A percentile compares a stretch with the other conserved stretches of the same genome.
Conservation (phyloP, 2,888 invertebrate genomes). For the Drosophila tripunctata region DNA sequence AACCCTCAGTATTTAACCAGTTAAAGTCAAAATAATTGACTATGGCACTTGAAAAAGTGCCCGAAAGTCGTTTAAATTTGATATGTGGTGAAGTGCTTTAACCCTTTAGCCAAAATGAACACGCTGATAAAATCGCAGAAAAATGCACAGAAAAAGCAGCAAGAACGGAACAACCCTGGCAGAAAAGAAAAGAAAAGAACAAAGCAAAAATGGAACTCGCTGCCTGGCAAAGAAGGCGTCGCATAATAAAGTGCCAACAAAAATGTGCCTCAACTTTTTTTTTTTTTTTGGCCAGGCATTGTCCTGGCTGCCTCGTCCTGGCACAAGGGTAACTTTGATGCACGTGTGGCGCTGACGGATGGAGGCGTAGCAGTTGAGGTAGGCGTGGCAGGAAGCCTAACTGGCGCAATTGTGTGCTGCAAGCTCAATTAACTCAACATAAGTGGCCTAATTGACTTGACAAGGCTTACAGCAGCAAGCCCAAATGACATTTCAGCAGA, state of each 20-base stretch:
- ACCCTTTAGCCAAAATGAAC: too few species aligned
- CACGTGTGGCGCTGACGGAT: slow-evolving; percentile 60
- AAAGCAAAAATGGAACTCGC: neutral
- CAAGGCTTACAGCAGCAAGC: slow-evolving; percentile 42
- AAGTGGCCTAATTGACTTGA: slow-evolving; percentile 77
- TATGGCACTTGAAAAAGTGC: neutral
- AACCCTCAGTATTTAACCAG: too few species aligned
- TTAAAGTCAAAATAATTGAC: neutral
- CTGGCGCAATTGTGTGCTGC: slow-evolving; percentile 58
- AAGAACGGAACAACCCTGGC: neutral
- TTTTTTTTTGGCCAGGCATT: slow-evolving; percentile 54
- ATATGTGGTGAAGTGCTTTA: neutral
- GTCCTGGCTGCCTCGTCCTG: slow-evolving; percentile 59
- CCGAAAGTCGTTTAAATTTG: neutral
- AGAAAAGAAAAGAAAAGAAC: neutral
- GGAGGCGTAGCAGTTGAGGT: neutral
- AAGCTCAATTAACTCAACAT: slow-evolving; percentile 73
- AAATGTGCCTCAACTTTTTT: slow-evolving; percentile 41
- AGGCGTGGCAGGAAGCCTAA: neutral
- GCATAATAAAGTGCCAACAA: slow-evolving; percentile 46
- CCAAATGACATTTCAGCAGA: slow-evolving; percentile 8
- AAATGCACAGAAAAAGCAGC: neutral
- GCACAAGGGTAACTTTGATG: slow-evolving; percentile 58
- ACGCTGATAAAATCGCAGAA: neutral
- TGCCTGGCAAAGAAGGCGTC: neutral